Evolutionary conservation across 1,140 invertebrate species (phyloP).

Genomic region (Phymorhynchus buccinoides): DNA sequence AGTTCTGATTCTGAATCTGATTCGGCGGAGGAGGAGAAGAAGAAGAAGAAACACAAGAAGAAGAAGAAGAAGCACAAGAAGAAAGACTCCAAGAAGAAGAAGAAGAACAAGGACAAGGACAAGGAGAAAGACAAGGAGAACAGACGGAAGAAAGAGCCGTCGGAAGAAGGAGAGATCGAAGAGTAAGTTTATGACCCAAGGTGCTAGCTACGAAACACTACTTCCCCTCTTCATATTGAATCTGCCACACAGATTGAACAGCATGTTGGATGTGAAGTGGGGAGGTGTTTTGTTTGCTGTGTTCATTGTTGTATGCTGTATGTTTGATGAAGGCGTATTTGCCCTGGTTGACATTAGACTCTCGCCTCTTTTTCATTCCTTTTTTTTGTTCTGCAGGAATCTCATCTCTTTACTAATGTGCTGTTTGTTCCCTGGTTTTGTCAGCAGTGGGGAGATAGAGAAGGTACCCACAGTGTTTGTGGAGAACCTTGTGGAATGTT

Average conservation of each 20-base stretch:
- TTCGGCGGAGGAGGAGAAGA: constrained; percentile 47
- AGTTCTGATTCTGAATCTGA: constrained; percentile 50
- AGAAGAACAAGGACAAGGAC: constrained; percentile 57
- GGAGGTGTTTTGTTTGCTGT: too few species aligned
- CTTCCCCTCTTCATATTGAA: too few species aligned
- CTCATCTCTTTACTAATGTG: not conserved
- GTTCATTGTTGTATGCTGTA: too few species aligned
- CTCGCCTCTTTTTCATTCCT: too few species aligned
- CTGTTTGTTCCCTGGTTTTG: not conserved
- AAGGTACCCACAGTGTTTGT: constrained; percentile 57
- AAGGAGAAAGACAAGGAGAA: constrained; percentile 54
- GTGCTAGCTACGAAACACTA: too few species aligned
- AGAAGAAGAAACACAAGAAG: constrained; percentile 49
- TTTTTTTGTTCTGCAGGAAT: too few species aligned
- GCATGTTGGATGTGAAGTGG: too few species aligned
- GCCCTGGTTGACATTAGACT: too few species aligned
- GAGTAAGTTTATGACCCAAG: constrained; percentile 39
- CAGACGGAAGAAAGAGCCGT: constrained; percentile 52
- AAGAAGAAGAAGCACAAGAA: constrained; percentile 50
- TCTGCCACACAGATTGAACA: too few species aligned
- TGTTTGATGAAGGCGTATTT: too few species aligned
- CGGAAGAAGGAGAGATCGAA: constrained; percentile 55
- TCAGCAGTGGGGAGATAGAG: constrained; percentile 22
- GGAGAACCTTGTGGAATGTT: constrained; percentile 40
- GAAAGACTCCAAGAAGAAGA: constrained; percentile 54